Evolutionary conservation across 2,797 vertebrate species (phyloP), one percentile per base, ranked within the genome.

Genomic region (Vultur gryphus): DNA sequence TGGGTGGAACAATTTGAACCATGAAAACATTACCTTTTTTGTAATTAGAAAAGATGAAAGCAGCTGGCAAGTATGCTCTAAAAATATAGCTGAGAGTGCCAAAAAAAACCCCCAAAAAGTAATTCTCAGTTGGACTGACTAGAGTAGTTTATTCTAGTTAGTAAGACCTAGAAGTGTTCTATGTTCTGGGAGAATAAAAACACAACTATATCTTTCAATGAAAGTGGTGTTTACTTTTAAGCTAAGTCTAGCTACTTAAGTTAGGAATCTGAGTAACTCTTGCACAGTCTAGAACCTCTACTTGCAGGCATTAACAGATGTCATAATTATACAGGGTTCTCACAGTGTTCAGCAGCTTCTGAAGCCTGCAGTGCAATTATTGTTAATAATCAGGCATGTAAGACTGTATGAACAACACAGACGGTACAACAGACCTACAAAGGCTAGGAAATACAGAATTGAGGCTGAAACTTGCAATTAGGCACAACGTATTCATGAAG

Each of bases 301-400:
- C 59, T 78, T 59, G 89, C 92, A 93, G 93, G 90, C 92, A 66
- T 58, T 54, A 70, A 61, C 19, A 55, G 85, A 58, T 95, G 80
- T 80, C 84, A 49, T 20, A 61, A 62, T 90, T 82, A 76, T 23
- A 86, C 67, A 93, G 79, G 93, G 95, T 95, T 96, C 91, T 98
- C 97, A 98, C 97, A 98, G 97, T 98, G 97, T 96, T 97, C 76
- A 95, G 97, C 89, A 94, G 90, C 92, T 97, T 95, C 92, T 78
- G 95, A 93, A 94, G 95, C 92, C 95, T 96, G 91, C 96, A 96
- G 97, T 96, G 91, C 94, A 97, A 94, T 90, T 93, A 94, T 57
- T 92, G 71, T 94, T 97, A 96, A 94, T 80, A 71, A 84, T 55
- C 85, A 94, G 87, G 94, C 87, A 77, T 90, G 44, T 95, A 71